Percentiles rank a stretch among this genome's conserved stretches.
Evolutionary conservation across 2,888 invertebrate genomes (phyloP).

Genomic region (Metalampra italica): DNA sequence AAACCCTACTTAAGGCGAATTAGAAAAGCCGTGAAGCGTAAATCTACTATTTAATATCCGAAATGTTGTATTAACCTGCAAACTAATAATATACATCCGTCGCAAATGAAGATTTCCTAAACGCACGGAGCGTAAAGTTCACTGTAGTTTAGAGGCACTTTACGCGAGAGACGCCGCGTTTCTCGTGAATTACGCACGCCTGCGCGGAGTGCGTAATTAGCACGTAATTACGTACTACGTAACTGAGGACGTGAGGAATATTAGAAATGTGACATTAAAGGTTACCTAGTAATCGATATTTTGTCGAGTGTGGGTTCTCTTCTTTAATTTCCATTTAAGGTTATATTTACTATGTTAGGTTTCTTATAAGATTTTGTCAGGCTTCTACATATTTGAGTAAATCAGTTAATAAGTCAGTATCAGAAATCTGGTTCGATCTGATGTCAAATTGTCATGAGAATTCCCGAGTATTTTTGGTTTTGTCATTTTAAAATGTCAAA

Average conservation of each 20-base stretch:
- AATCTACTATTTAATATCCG: neutral
- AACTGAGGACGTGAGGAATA: slow-evolving; percentile 13
- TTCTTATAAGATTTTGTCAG: no score
- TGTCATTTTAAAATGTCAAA: no score
- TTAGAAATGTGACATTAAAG: neutral
- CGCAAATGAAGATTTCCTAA: neutral
- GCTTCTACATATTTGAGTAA: no score
- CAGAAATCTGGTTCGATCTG: no score
- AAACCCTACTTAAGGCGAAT: no score
- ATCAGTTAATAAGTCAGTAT: no score
- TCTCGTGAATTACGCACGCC: slow-evolving; percentile 37
- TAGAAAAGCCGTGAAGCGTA: neutral
- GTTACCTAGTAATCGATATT: neutral
- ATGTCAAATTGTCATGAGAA: no score
- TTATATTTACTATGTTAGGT: neutral
- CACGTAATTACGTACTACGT: slow-evolving; percentile 48
- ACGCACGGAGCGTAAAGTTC: neutral
- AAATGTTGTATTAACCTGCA: no score
- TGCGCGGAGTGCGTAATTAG: slow-evolving; percentile 57
- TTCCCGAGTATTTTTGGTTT: no score
- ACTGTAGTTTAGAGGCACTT: slow-evolving; percentile 9
- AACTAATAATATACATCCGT: no score
- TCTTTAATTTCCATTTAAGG: neutral
- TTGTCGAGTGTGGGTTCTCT: no score
- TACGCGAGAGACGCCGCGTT: neutral